A percentile compares a stretch with the other conserved stretches of the same genome.
Conservation (phyloP, 35 echinoderm and acorn worm species). For the Stichopus chloronotus region DNA sequence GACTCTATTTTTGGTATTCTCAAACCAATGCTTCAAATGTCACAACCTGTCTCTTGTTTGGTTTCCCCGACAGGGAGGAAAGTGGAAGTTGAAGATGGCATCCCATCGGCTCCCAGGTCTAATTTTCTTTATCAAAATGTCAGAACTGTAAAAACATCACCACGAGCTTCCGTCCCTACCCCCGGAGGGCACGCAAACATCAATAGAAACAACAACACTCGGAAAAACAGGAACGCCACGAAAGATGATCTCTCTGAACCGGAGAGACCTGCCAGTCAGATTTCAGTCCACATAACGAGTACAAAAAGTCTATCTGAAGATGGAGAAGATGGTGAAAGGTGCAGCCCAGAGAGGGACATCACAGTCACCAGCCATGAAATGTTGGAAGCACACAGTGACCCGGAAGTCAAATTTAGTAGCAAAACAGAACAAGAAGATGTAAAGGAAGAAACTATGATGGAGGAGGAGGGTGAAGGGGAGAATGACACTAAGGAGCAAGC, state of each 20-base stretch:
- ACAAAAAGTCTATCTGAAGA: conserved; percentile 1
- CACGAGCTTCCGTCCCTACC: not conserved
- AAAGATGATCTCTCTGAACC: not conserved
- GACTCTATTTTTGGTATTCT: no score
- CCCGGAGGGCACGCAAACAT: not conserved
- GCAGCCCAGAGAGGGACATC: no score
- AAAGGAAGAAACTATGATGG: no score
- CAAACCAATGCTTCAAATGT: conserved; percentile 1
- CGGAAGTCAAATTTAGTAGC: no score
- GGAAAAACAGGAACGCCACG: not conserved
- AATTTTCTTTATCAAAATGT: conserved; percentile 49
- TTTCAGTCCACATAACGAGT: conserved; percentile 25
- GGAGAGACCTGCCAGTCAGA: conserved; percentile 23
- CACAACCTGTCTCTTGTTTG: not conserved
- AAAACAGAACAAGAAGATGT: no score
- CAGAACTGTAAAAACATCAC: not conserved
- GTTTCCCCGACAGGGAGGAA: conserved; percentile 17
- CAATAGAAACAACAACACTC: not conserved
- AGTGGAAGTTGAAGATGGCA: conserved; percentile 23
- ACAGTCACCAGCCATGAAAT: no score
- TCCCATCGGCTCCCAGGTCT: conserved; percentile 40
- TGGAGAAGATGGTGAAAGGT: not conserved
- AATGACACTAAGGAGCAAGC: no score
- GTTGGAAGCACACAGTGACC: no score
- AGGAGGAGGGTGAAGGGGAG: no score